phyloP scores from a whole-genome alignment of 2,113 vertebrate species.

The Amphilophus citrinellus region DNA sequence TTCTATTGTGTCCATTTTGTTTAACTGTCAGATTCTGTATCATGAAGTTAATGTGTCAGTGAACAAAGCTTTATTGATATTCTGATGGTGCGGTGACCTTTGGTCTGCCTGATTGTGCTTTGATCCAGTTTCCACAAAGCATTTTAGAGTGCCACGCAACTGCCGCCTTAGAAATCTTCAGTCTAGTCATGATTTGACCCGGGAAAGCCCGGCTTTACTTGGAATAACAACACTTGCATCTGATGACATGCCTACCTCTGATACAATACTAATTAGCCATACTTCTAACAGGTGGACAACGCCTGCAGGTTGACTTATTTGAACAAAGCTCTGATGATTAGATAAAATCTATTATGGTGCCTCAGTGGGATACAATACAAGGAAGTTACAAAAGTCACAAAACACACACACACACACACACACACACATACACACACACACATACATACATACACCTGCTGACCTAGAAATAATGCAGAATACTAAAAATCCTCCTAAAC shows the following conservation, averaged over 20 bases:
- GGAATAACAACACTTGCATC: not conserved
- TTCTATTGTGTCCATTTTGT: not conserved
- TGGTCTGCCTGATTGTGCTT: conserved; percentile 10
- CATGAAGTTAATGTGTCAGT: not conserved
- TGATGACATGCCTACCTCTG: conserved; percentile 2
- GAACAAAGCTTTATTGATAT: not conserved
- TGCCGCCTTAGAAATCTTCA: not conserved
- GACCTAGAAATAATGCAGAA: not conserved
- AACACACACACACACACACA: not conserved
- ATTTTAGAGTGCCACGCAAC: not conserved
- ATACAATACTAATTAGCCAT: not conserved
- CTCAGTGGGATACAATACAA: not conserved
- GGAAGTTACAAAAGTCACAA: not conserved
- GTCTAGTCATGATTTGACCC: conserved; percentile 6
- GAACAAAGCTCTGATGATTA: not conserved
- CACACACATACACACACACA: not conserved
- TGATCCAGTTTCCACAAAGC: conserved; percentile 7
- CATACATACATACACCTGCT: not conserved
- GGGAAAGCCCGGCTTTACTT: not conserved
- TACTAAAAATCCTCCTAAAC: not conserved
- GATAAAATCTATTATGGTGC: conserved; percentile 7
- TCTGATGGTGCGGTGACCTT: conserved; percentile 9
- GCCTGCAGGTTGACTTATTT: not conserved
- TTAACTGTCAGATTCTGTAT: not conserved
- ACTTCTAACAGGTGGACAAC: not conserved